phyloP scores from a whole-genome alignment of 1,140 invertebrate genomes.

The Solenopsis invicta region DNA sequence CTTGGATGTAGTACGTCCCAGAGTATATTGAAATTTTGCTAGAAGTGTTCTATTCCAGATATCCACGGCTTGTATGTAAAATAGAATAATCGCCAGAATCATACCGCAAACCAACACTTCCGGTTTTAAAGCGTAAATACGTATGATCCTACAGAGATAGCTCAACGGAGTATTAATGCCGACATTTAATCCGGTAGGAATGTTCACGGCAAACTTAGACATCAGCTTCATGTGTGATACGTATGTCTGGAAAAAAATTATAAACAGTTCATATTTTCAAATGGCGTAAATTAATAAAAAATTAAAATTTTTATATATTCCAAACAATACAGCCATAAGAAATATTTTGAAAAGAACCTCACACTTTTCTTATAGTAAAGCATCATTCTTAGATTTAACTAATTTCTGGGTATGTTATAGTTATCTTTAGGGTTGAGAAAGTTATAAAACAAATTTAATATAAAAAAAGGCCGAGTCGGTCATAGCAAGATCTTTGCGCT shows the following conservation, averaged over 20 bases:
- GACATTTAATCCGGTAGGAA: conserved; percentile 89
- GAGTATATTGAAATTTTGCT: conserved; percentile 90
- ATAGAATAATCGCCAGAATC: conserved; percentile 90
- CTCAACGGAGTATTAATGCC: conserved; percentile 87
- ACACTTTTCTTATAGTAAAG: too few species aligned
- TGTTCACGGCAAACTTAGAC: conserved; percentile 91
- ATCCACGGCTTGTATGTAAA: conserved; percentile 93
- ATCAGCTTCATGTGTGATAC: conserved; percentile 93
- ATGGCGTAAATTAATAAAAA: too few species aligned
- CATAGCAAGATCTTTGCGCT: too few species aligned
- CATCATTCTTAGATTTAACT: too few species aligned
- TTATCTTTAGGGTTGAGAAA: too few species aligned
- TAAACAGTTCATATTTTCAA: conserved; percentile 11
- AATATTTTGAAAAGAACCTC: too few species aligned
- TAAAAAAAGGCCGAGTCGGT: too few species aligned
- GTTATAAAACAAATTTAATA: too few species aligned
- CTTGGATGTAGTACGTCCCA: conserved; percentile 88
- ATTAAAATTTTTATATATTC: too few species aligned
- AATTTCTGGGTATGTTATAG: too few species aligned
- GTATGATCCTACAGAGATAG: conserved; percentile 92
- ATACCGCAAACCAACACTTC: conserved; percentile 91
- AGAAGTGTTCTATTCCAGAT: conserved; percentile 92
- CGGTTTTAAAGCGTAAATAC: conserved; percentile 92
- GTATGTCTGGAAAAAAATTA: conserved; percentile 88
- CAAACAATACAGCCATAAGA: too few species aligned